phyloP scores from a whole-genome alignment of 2,797 vertebrate genomes.

The Gymnoscopelus braueri region DNA sequence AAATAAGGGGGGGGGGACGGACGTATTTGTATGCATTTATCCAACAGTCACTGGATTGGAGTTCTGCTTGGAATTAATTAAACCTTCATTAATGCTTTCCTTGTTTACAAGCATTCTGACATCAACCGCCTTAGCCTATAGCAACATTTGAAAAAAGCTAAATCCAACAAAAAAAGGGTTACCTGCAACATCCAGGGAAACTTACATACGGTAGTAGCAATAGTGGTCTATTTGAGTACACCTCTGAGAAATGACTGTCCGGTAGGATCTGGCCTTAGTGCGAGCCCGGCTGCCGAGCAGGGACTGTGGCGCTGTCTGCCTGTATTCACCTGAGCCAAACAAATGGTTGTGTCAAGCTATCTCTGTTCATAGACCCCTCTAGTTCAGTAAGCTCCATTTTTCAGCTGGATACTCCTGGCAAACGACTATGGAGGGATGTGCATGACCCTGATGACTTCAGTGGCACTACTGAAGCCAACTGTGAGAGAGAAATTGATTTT shows the following conservation, averaged over 20 bases:
- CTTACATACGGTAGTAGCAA: constrained; percentile 7
- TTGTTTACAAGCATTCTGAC: background rate
- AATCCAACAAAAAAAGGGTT: background rate
- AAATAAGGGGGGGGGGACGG: too few species aligned
- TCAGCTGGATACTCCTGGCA: constrained; percentile 72
- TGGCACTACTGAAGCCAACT: constrained; percentile 65
- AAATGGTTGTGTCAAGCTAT: constrained; percentile 81
- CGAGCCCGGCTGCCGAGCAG: constrained; percentile 64
- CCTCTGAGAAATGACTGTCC: constrained; percentile 73
- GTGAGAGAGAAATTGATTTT: constrained; percentile 75
- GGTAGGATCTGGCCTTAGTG: constrained; percentile 66
- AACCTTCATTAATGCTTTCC: background rate
- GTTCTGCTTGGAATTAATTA: too few species aligned
- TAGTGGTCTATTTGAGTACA: constrained; percentile 25
- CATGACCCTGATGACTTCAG: constrained; percentile 75
- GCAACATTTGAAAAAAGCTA: background rate
- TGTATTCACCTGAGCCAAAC: constrained; percentile 81
- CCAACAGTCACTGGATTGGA: too few species aligned
- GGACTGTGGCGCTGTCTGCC: constrained; percentile 72
- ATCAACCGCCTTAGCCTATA: background rate
- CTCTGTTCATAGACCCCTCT: constrained; percentile 76
- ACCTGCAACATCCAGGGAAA: background rate
- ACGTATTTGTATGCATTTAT: too few species aligned
- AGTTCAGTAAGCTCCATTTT: constrained; percentile 75
- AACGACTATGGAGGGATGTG: constrained; percentile 68